A percentile compares a stretch with the other conserved stretches of the same genome.
These are phyloP conservation scores for Arctocebus calabarensis DNA, from an alignment of 2,797 vertebrate species.

Conservation along the genomic window DNA sequence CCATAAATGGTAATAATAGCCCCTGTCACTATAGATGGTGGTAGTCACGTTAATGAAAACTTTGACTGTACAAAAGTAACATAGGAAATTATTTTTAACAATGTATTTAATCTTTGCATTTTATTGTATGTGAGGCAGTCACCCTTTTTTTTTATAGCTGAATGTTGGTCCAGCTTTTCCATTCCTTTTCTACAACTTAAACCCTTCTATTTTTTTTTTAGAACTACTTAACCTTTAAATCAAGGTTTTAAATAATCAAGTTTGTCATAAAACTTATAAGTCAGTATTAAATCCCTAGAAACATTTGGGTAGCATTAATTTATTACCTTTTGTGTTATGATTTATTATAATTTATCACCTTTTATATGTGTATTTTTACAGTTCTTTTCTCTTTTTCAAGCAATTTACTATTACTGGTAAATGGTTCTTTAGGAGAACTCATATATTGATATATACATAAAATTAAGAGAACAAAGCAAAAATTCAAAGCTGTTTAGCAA, in stretches of 20 bases:
- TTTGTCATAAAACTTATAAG: conserved; percentile 47
- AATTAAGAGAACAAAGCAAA: conserved; percentile 55
- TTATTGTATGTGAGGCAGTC: conserved; percentile 33
- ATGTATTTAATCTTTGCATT: conserved; percentile 49
- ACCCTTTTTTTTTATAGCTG: conserved; percentile 44
- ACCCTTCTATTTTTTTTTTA: not conserved
- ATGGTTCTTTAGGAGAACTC: conserved; percentile 10
- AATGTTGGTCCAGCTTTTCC: not conserved
- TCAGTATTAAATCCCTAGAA: conserved; percentile 40
- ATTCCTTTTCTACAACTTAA: conserved; percentile 50
- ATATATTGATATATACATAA: not conserved
- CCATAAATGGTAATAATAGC: not conserved
- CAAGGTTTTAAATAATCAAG: conserved; percentile 60
- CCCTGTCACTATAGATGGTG: not conserved
- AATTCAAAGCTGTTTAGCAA: conserved; percentile 13
- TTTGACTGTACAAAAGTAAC: conserved; percentile 15
- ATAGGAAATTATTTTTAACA: conserved; percentile 41
- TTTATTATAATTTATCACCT: conserved; percentile 53
- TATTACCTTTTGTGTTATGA: not conserved
- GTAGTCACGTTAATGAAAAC: conserved; percentile 23
- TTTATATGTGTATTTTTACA: not conserved
- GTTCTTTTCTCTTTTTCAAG: conserved; percentile 33
- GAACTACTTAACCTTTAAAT: conserved; percentile 34
- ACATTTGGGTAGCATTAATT: conserved; percentile 21
- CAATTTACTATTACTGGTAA: conserved; percentile 21